Percentiles rank a stretch among this genome's conserved stretches.
Conservation (phyloP, 2,797 vertebrate genomes). For the Myotis vivesi region DNA sequence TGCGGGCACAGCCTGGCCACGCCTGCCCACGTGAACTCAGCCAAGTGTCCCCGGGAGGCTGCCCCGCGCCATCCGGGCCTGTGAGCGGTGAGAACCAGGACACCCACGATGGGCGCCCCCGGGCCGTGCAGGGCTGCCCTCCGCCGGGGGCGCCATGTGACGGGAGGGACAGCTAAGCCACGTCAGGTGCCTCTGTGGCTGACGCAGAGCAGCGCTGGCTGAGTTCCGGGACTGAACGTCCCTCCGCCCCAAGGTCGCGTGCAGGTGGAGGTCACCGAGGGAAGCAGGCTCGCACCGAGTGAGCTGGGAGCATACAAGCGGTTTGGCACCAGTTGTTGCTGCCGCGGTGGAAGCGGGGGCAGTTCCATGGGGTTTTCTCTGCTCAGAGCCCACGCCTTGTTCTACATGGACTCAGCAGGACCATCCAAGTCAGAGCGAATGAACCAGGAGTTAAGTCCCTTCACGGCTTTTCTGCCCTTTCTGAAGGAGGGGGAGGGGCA, state of each 20-base stretch:
- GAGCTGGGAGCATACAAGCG: background rate
- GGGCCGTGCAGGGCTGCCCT: background rate
- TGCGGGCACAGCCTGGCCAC: background rate
- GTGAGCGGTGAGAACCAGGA: background rate
- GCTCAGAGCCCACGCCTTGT: background rate
- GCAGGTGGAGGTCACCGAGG: background rate
- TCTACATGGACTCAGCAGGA: background rate
- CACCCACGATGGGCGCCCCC: background rate
- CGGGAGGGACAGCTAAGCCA: too few species aligned
- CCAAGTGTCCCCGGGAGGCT: background rate
- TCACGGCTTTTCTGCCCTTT: background rate
- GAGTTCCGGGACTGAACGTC: background rate
- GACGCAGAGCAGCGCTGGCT: background rate
- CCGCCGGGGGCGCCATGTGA: background rate
- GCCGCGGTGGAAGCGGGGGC: background rate
- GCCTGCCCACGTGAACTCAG: background rate
- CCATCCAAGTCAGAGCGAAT: background rate
- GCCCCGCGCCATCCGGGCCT: background rate
- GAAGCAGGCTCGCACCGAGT: background rate
- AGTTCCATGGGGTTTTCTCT: background rate
- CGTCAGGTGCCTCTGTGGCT: background rate
- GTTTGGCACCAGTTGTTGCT: background rate
- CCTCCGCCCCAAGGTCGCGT: too few species aligned
- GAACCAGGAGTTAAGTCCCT: background rate
- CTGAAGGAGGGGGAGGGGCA: background rate